Evolutionary conservation across 2,888 invertebrate genomes (phyloP).

Genomic region (Zeuzera pyrina): DNA sequence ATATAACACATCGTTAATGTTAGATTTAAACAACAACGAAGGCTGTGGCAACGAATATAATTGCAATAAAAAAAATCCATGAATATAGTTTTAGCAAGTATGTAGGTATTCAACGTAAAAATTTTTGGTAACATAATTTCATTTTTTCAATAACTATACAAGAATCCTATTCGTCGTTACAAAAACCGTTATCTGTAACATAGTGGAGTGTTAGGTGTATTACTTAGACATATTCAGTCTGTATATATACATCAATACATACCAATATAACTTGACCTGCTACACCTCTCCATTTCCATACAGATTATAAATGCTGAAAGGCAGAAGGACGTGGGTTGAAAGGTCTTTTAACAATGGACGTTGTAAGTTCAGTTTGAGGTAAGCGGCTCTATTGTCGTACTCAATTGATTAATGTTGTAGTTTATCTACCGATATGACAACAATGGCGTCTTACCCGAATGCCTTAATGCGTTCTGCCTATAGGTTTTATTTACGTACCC

Average conservation of each 20-base stretch:
- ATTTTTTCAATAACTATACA: conserved; percentile 26
- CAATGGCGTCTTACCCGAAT: conserved; percentile 63
- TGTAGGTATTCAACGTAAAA: too few relatives aligned
- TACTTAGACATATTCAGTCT: conserved; percentile 46
- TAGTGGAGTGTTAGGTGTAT: conserved; percentile 34
- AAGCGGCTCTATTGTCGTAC: conserved; percentile 57
- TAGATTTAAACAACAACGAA: too few relatives aligned
- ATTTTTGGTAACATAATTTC: conserved; percentile 1
- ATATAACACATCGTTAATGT: not conserved
- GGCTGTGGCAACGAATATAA: too few relatives aligned
- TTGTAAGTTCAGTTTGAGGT: conserved; percentile 43
- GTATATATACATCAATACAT: conserved; percentile 27
- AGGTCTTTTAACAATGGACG: conserved; percentile 33
- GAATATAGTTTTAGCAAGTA: too few relatives aligned
- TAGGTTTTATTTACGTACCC: conserved; percentile 52
- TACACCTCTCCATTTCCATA: conserved; percentile 5
- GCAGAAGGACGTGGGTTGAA: conserved; percentile 12
- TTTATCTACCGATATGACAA: conserved; percentile 70
- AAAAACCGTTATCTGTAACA: conserved; percentile 46
- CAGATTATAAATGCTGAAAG: conserved; percentile 3
- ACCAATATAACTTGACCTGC: conserved; percentile 26
- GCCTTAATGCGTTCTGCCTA: conserved; percentile 55
- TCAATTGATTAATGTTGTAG: conserved; percentile 65
- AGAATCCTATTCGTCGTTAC: conserved; percentile 44
- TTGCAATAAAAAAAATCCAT: too few relatives aligned